Percentiles rank a stretch among this genome's conserved stretches.
Conservation (phyloP, 2,113 vertebrate genomes). For the Prinia subflava region DNA sequence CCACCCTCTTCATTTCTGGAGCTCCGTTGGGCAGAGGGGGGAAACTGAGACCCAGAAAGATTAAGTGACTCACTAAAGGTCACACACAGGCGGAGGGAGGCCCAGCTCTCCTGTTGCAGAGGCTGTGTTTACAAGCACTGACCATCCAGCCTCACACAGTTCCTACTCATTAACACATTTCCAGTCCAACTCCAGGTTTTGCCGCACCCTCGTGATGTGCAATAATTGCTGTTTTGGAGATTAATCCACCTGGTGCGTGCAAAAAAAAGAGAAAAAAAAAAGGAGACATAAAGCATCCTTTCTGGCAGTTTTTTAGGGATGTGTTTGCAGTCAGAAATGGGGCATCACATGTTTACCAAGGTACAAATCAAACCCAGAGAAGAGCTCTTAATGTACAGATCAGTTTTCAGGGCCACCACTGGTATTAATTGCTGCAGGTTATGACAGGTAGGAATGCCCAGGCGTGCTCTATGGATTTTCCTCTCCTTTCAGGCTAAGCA, state of each 20-base stretch:
- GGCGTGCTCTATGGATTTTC: background rate
- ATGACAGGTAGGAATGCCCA: slow-evolving; percentile 26
- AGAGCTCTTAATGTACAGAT: background rate
- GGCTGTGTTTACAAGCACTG: slow-evolving; percentile 19
- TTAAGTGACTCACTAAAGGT: slow-evolving; percentile 61
- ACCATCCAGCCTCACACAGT: background rate
- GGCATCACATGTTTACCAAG: background rate
- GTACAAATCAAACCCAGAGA: background rate
- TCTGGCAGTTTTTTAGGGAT: background rate
- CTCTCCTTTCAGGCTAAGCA: background rate
- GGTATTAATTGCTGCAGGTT: slow-evolving; percentile 14
- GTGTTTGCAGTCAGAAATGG: background rate
- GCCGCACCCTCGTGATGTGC: background rate
- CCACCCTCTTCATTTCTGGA: slow-evolving; percentile 46
- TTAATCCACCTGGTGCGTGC: background rate
- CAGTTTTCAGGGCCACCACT: background rate
- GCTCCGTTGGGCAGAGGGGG: background rate
- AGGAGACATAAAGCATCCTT: background rate
- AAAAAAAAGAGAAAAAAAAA: too few species aligned
- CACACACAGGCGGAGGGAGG: slow-evolving; percentile 10
- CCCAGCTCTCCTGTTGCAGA: slow-evolving; percentile 9
- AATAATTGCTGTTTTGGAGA: background rate
- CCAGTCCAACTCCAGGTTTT: background rate
- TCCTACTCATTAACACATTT: background rate
- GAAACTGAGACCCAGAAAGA: slow-evolving; percentile 52